Conservation (phyloP, 2,888 invertebrate species). For the Formica aserva region DNA sequence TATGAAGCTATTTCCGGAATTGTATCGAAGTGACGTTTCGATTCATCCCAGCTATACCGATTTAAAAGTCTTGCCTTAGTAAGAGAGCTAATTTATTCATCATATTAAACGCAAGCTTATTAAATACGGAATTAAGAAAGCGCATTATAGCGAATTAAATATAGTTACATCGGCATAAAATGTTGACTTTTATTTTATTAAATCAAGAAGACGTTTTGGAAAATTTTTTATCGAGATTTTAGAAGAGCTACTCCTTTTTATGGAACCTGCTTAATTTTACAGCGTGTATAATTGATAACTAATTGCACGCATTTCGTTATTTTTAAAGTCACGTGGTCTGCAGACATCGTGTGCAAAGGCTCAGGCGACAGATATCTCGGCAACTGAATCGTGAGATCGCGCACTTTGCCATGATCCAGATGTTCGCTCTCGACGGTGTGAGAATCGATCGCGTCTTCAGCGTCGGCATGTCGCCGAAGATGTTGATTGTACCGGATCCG, state of each 20-base stretch:
- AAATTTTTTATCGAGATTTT: neutral
- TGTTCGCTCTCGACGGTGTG: conserved; percentile 89
- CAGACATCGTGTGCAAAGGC: conserved; percentile 88
- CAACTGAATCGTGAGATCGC: conserved; percentile 89
- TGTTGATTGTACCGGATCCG: conserved; percentile 76
- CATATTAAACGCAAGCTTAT: neutral
- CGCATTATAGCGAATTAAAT: neutral
- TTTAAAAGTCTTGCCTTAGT: conserved; percentile 88
- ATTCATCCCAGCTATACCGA: conserved; percentile 89
- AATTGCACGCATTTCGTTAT: conserved; percentile 12
- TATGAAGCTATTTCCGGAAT: conserved; percentile 85
- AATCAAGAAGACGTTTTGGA: neutral
- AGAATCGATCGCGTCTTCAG: conserved; percentile 89
- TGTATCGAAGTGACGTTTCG: conserved; percentile 88
- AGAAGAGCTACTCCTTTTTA: neutral
- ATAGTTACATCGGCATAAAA: neutral
- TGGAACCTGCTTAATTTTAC: conserved; percentile 8
- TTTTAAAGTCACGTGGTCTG: conserved; percentile 89
- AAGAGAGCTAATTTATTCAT: conserved; percentile 85
- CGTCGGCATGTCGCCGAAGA: conserved; percentile 78
- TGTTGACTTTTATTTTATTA: neutral
- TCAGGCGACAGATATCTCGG: conserved; percentile 84
- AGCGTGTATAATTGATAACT: neutral
- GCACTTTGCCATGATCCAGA: conserved; percentile 88
- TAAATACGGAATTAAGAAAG: neutral